Evolutionary conservation across 1,140 invertebrate genomes (phyloP).

Genomic region (Geopemphigus sp.): DNA sequence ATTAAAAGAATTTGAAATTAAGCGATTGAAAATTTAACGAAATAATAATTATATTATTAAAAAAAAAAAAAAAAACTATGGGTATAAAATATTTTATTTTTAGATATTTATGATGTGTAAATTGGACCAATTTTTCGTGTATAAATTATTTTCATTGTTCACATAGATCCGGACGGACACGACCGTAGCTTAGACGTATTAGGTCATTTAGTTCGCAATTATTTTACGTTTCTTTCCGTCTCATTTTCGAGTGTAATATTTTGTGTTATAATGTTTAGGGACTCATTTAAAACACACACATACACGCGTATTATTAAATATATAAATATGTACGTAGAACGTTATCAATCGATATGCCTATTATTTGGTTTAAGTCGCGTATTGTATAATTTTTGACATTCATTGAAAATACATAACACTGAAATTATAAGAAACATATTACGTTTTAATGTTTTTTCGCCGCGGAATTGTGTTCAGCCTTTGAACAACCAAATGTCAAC

Average conservation of each 20-base stretch:
- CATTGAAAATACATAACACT: conserved; percentile 46
- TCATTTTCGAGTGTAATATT: conserved; percentile 17
- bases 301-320: neutral
- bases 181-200: conserved; percentile 8
- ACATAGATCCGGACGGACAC: conserved; percentile 19
- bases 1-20: conserved; percentile 10
- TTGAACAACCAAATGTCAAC: too few relatives aligned
- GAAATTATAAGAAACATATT: conserved; percentile 30
- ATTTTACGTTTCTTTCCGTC: conserved; percentile 24
- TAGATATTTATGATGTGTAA: conserved; percentile 48
- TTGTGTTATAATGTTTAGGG: conserved; percentile 29
- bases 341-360: conserved; percentile 30
- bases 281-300: conserved; percentile 5
- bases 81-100: conserved; percentile 49
- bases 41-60: conserved; percentile 5
- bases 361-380: conserved; percentile 26
- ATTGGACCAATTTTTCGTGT: conserved; percentile 49
- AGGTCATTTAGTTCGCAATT: conserved; percentile 43
- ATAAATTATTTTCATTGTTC: conserved; percentile 39
- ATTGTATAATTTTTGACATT: conserved; percentile 47
- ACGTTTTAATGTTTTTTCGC: too few relatives aligned
- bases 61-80: conserved; percentile 10
- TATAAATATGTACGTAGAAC: conserved; percentile 5
- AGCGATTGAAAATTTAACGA: conserved; percentile 25
- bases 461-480: too few relatives aligned